Evolutionary conservation across 2,113 vertebrate species (phyloP).

Genomic region (Otolemur garnettii): DNA sequence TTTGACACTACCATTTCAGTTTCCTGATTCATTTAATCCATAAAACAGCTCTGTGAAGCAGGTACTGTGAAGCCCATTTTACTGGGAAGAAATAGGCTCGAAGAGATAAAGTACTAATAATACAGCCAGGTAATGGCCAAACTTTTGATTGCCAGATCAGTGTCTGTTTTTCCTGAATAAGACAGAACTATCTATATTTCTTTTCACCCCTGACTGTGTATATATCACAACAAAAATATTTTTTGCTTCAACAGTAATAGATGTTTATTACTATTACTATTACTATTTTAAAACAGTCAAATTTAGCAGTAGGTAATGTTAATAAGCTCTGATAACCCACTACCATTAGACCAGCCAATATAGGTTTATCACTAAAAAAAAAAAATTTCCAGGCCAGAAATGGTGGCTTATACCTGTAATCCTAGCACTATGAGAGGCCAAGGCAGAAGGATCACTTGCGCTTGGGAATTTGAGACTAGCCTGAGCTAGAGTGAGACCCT

Average conservation of each 20-base stretch:
- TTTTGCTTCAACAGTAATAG: neutral
- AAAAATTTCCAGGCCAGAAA: too few species aligned
- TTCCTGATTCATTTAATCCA: constrained; percentile 39
- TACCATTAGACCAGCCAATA: too few species aligned
- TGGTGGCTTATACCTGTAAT: too few species aligned
- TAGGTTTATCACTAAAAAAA: too few species aligned
- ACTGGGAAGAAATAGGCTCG: constrained; percentile 33
- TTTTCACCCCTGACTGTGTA: neutral
- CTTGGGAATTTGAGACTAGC: too few species aligned
- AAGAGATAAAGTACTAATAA: neutral
- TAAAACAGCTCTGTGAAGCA: neutral
- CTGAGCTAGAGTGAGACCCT: too few species aligned
- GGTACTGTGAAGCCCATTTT: neutral
- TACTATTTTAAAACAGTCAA: too few species aligned
- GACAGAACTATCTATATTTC: neutral
- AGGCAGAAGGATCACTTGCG: too few species aligned
- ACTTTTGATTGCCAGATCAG: neutral
- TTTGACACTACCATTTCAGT: constrained; percentile 36
- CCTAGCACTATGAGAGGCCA: too few species aligned
- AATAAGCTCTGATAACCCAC: too few species aligned
- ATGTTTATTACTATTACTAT: neutral
- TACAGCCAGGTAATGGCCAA: neutral
- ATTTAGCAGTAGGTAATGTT: too few species aligned
- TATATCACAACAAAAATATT: neutral
- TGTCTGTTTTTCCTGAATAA: constrained; percentile 39